These are phyloP conservation scores for Scotopteryx bipunctaria DNA, from an alignment of 2,888 invertebrate species.

Conservation along the genomic window DNA sequence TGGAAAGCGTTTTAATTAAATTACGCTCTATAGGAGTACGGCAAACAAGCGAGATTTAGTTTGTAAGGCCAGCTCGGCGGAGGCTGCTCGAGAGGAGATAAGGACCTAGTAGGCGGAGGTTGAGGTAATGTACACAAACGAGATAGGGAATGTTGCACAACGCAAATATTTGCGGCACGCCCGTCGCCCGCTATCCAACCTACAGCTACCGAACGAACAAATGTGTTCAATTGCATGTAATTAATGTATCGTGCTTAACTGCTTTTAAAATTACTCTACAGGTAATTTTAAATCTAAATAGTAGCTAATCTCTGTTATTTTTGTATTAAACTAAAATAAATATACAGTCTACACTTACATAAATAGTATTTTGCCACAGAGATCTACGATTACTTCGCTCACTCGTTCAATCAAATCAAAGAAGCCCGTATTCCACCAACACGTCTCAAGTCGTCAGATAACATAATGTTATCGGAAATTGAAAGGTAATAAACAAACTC, in stretches of 20 bases:
- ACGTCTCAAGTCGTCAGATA: too few relatives aligned
- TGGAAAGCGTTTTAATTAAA: constrained; percentile 64
- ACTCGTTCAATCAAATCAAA: too few relatives aligned
- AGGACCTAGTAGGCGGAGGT: constrained; percentile 58
- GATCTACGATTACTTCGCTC: too few relatives aligned
- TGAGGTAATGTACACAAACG: constrained; percentile 62
- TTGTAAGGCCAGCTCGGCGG: constrained; percentile 52
- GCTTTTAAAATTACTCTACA: background rate
- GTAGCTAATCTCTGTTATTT: background rate
- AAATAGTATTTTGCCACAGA: too few relatives aligned
- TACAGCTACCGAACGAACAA: constrained; percentile 35
- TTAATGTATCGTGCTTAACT: constrained; percentile 26
- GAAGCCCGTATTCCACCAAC: too few relatives aligned
- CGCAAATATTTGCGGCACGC: constrained; percentile 64
- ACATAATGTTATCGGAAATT: too few relatives aligned
- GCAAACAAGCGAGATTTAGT: constrained; percentile 62
- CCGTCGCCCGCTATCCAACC: constrained; percentile 35
- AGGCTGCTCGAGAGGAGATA: constrained; percentile 64
- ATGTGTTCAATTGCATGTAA: constrained; percentile 41
- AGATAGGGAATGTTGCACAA: constrained; percentile 65
- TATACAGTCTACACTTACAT: too few relatives aligned
- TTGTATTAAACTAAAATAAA: too few relatives aligned
- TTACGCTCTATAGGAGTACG: constrained; percentile 57
- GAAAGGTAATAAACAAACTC: too few relatives aligned
- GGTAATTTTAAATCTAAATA: background rate